These are phyloP conservation scores for Zelleria hepariella DNA, from an alignment of 2,888 invertebrate species.

Conservation along the genomic window DNA sequence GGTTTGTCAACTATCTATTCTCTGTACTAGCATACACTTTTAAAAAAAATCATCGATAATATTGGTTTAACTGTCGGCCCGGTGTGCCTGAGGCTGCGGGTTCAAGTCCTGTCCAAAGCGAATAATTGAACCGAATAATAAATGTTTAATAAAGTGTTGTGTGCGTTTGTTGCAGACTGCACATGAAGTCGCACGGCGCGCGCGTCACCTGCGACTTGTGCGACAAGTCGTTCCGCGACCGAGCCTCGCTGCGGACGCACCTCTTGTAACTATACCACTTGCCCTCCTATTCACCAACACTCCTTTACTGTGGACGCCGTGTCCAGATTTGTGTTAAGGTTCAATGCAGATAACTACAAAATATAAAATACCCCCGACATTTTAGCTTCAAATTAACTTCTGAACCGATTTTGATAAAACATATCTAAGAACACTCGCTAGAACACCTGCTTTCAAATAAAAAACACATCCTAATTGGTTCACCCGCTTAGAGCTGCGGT, in stretches of 20 bases:
- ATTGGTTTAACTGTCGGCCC: too few relatives aligned
- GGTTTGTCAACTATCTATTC: too few relatives aligned
- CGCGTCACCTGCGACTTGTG: conserved; percentile 16
- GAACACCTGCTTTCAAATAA: too few relatives aligned
- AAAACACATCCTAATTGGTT: too few relatives aligned
- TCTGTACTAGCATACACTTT: too few relatives aligned
- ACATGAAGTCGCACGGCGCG: conserved; percentile 43
- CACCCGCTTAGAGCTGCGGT: background rate
- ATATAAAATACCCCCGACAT: too few relatives aligned
- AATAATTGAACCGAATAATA: background rate
- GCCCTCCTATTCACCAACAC: background rate
- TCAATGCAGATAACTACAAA: background rate
- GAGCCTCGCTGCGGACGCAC: conserved; percentile 43
- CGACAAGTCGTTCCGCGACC: conserved; percentile 33
- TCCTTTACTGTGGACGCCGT: background rate
- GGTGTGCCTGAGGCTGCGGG: background rate
- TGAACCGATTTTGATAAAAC: too few relatives aligned
- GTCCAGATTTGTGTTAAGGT: background rate
- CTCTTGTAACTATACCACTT: conserved; percentile 41
- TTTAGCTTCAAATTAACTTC: too few relatives aligned
- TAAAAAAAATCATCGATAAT: too few relatives aligned
- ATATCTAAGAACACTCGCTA: too few relatives aligned
- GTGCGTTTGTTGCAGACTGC: conserved; percentile 37
- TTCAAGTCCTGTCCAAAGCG: too few relatives aligned
- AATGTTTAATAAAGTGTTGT: conserved; percentile 14